These are phyloP conservation scores for Caenorhabditis drosophilae DNA, from an alignment of 2,888 invertebrate genomes.

Conservation along the genomic window DNA sequence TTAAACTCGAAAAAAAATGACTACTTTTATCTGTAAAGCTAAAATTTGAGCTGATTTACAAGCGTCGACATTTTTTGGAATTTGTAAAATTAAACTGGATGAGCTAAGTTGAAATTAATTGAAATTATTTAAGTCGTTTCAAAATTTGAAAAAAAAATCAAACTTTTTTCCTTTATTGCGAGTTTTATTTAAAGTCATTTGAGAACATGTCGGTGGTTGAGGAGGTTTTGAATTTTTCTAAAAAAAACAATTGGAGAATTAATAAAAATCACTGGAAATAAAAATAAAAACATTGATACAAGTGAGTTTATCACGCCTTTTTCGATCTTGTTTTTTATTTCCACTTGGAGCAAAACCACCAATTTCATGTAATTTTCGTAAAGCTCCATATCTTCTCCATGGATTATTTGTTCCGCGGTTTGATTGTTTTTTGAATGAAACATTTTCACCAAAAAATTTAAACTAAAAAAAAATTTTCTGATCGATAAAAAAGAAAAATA, in stretches of 20 bases:
- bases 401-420: conserved; percentile 32
- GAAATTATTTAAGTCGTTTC: background rate
- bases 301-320: conserved; percentile 10
- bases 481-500: too few species aligned
- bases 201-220: conserved; percentile 10
- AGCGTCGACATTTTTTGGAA: conserved; percentile 11
- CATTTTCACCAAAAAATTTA: conserved; percentile 18
- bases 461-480: too few species aligned
- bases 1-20: background rate
- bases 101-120: conserved; percentile 9
- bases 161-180: background rate
- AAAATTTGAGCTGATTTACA: conserved; percentile 22
- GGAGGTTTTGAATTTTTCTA: conserved; percentile 21
- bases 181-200: conserved; percentile 32
- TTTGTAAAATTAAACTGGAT: conserved; percentile 10
- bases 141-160: background rate
- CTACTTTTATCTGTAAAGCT: conserved; percentile 29
- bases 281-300: background rate
- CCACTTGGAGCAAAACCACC: conserved; percentile 29
- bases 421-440: conserved; percentile 24
- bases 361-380: conserved; percentile 25
- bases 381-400: conserved; percentile 32
- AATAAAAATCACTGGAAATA: background rate
- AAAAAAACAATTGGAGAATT: conserved; percentile 5
- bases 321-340: conserved; percentile 24